Conservation (phyloP, 2,797 vertebrate genomes). For the Loriculus beryllinus region DNA sequence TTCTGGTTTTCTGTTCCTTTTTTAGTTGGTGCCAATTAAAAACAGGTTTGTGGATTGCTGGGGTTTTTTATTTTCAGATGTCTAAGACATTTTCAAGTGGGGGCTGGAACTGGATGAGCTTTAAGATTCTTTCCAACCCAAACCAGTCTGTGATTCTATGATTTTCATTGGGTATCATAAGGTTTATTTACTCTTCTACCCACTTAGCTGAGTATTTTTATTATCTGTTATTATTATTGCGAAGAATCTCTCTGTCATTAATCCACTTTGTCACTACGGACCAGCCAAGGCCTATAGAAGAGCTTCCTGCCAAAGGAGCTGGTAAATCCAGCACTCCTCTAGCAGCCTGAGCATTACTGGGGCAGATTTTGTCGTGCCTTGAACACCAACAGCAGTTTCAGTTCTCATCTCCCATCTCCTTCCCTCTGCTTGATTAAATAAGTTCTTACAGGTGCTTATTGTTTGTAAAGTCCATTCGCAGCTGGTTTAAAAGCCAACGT, state of each 20-base stretch:
- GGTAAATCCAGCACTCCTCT: background rate
- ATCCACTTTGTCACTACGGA: background rate
- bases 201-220: background rate
- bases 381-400: background rate
- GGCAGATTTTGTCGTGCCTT: background rate
- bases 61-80: background rate
- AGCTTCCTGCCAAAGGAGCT: background rate
- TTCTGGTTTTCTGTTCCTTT: background rate
- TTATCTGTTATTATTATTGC: background rate
- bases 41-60: background rate
- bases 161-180: accelerated
- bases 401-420: background rate
- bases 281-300: background rate
- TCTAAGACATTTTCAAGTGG: background rate
- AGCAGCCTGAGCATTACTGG: background rate
- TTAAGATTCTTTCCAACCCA: background rate
- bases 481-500: background rate
- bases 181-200: background rate
- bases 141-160: background rate
- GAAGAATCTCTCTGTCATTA: background rate
- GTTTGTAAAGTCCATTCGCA: background rate
- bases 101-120: background rate
- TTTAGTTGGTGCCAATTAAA: background rate
- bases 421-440: background rate
- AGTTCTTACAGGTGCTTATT: background rate